Evolutionary conservation across 2,888 invertebrate species (phyloP).

Genomic region (Euplagia quadripunctaria): DNA sequence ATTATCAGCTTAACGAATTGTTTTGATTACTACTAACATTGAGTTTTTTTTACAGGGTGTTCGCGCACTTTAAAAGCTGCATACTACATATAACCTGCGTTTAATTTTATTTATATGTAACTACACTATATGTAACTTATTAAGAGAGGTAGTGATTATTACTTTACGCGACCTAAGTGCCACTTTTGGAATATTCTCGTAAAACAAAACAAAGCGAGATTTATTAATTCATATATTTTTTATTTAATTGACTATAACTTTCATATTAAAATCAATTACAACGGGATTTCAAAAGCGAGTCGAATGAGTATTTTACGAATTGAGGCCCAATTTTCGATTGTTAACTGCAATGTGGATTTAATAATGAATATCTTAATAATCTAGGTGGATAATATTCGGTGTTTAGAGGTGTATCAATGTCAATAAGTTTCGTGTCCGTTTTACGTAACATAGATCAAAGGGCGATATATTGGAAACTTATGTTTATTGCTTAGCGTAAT

Average conservation of each 20-base stretch:
- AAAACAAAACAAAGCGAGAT: conserved; percentile 47
- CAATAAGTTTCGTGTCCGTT: neutral
- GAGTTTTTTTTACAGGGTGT: conserved; percentile 68
- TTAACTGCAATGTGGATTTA: neutral
- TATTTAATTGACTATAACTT: conserved; percentile 23
- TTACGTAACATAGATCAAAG: neutral
- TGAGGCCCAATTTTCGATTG: neutral
- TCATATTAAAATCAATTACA: conserved; percentile 20
- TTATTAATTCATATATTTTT: conserved; percentile 27
- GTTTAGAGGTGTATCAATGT: neutral
- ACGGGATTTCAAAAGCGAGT: conserved; percentile 10
- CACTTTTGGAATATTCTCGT: conserved; percentile 59
- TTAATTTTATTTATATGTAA: conserved; percentile 42
- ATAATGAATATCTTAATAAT: neutral
- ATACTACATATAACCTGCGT: conserved; percentile 47
- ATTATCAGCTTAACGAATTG: conserved; percentile 13
- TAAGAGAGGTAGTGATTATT: conserved; percentile 46
- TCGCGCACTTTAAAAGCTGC: conserved; percentile 71
- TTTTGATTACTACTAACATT: conserved; percentile 22
- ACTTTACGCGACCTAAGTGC: conserved; percentile 64
- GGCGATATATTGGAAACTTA: neutral
- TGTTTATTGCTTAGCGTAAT: neutral
- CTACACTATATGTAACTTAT: conserved; percentile 34
- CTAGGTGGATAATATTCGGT: neutral
- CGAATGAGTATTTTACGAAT: neutral